Base-by-base conservation (phyloP, 2,113 vertebrate genomes). In the Siphamia tubifer region DNA sequence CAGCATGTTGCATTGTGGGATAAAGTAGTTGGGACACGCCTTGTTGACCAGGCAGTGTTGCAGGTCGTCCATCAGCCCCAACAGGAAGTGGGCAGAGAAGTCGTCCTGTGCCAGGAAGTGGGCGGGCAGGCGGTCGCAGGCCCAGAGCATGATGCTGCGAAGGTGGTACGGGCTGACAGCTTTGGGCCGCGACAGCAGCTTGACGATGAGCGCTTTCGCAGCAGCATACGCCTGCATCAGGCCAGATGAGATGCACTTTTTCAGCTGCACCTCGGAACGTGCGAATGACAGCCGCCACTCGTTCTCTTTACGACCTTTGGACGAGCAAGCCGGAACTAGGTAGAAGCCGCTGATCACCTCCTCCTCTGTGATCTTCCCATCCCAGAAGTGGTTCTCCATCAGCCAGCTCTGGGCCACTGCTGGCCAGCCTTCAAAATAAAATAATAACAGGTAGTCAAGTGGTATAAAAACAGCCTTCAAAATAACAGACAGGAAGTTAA, bases 331-430 rank as follows among this genome's bases (percentile, higher is more conserved):
- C 1, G 97, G 97, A 39, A 99, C 94, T 64, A 99, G 83, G 85
- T 98, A 98, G 92, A 99, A 99, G 9, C 97, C 97, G 20, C 96
- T 96, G 87, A 99, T 99, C 67, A 99, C 97, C 79, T 99, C 97
- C 82, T 99, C 97, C 79, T 99, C 97, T 0, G 97, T 99, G 81
- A 99, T 98, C 91, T 99, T 99, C 25, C 97, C 97, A 1, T 99
- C 97, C 97, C 97, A 99, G 84, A 99, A 99, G 87, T 99, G 97
- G 90, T 99, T 99, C 83, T 99, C 97, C 97, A 98, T 99, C 84
- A 99, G 93, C 97, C 97, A 99, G 90, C 95, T 96, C 90, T 99
- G 97, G 2, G 97, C 97, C 12, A 99, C 97, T 0, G 97, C 97
- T 0, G 97, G 97, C 97, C 97, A 99, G 13, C 97, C 97, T n/a